phyloP scores from a whole-genome alignment of 92 coral and sea anemone species.

The Porites evermanni region DNA sequence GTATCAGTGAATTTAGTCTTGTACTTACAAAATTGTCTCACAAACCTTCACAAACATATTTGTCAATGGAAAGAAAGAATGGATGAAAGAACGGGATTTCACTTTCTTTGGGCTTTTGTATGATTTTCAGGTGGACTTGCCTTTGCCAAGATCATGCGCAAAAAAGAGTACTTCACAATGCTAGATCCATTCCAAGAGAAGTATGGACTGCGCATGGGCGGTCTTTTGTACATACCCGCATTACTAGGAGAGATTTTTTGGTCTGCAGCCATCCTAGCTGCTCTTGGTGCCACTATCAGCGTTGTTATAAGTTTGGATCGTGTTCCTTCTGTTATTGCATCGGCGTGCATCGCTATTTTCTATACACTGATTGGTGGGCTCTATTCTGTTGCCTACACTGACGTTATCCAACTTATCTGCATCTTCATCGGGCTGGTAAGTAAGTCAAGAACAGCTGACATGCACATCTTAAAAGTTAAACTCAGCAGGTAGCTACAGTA shows the following conservation, averaged over 20 bases:
- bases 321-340: slow-evolving; percentile 72
- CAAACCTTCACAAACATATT: too few relatives aligned
- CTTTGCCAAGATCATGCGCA: slow-evolving; percentile 92
- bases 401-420: slow-evolving; percentile 89
- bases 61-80: not conserved
- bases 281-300: slow-evolving; percentile 94
- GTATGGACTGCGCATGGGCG: slow-evolving; percentile 92
- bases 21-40: too few relatives aligned
- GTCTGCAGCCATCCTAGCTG: slow-evolving; percentile 96
- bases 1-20: too few relatives aligned
- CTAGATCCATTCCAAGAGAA: slow-evolving; percentile 90
- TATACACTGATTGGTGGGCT: slow-evolving; percentile 94
- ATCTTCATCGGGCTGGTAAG: slow-evolving; percentile 95
- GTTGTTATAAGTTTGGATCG: slow-evolving; percentile 85
- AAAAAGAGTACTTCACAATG: slow-evolving; percentile 85
- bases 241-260: slow-evolving; percentile 92
- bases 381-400: slow-evolving; percentile 95
- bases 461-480: too few relatives aligned
- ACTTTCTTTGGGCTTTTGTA: not conserved
- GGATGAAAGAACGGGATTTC: not conserved
- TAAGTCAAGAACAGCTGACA: not conserved
- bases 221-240: slow-evolving; percentile 90
- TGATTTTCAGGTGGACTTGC: slow-evolving; percentile 74
- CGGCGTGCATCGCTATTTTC: slow-evolving; percentile 85
- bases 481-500: too few relatives aligned